A percentile compares a stretch with the other conserved stretches of the same genome.
Evolutionary conservation across 2,888 invertebrate species (phyloP).

Genomic region (Himalopsyche tibetana): DNA sequence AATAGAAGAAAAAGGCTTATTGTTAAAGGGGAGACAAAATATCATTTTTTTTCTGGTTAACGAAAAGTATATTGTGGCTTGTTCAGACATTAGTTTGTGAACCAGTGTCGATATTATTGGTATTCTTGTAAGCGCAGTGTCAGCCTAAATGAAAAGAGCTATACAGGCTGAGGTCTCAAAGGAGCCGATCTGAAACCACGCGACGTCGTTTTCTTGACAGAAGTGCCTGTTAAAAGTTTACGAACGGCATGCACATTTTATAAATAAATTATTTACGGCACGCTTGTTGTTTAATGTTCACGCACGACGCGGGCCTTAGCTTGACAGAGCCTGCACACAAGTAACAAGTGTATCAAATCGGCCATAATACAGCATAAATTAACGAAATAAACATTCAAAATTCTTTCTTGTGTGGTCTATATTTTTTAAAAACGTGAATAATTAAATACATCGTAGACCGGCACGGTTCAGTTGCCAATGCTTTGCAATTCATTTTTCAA

Average conservation of each 20-base stretch:
- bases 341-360: slow-evolving; percentile 30
- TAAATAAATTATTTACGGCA: slow-evolving; percentile 30
- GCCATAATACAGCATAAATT: not conserved
- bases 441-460: no score
- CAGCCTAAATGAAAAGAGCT: not conserved
- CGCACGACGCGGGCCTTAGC: slow-evolving; percentile 23
- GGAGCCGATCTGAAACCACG: slow-evolving; percentile 26
- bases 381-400: slow-evolving; percentile 7
- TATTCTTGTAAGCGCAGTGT: not conserved
- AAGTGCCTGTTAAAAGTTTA: slow-evolving; percentile 20
- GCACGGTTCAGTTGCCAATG: no score
- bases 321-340: slow-evolving; percentile 15
- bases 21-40: no score
- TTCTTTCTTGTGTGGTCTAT: not conserved
- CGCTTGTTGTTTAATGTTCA: slow-evolving; percentile 26
- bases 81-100: no score
- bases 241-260: slow-evolving; percentile 14
- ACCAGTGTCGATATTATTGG: no score
- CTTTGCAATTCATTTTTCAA: no score
- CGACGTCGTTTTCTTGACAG: slow-evolving; percentile 31
- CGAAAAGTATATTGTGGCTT: no score
- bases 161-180: slow-evolving; percentile 7
- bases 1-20: no score
- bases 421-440: not conserved
- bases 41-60: no score